These are phyloP conservation scores for Phthorimaea operculella DNA, from an alignment of 1,140 invertebrate genomes.

Conservation along the genomic window DNA sequence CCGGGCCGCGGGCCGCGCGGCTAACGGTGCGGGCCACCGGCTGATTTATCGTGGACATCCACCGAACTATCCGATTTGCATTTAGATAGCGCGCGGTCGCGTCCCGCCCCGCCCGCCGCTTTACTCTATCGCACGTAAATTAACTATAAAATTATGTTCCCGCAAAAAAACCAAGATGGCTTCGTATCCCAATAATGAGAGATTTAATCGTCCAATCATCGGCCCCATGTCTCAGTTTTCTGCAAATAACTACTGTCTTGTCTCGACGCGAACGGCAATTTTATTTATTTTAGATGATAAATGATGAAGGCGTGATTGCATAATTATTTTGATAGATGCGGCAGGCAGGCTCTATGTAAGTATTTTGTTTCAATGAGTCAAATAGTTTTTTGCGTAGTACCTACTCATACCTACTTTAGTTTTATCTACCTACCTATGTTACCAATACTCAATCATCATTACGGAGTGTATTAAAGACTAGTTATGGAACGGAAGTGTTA, in stretches of 20 bases:
- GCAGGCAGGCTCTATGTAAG: neutral
- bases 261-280: neutral
- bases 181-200: slow-evolving; percentile 29
- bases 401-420: too few relatives aligned
- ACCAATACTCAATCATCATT: too few relatives aligned
- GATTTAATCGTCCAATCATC: slow-evolving; percentile 30
- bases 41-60: slow-evolving; percentile 61
- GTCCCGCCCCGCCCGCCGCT: slow-evolving; percentile 17
- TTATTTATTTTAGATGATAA: slow-evolving; percentile 4
- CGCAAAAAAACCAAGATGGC: slow-evolving; percentile 25
- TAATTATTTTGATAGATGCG: too few relatives aligned
- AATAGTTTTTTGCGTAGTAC: too few relatives aligned
- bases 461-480: too few relatives aligned
- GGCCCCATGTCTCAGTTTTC: slow-evolving; percentile 3
- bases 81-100: slow-evolving; percentile 51
- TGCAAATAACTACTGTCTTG: slow-evolving; percentile 4
- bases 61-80: slow-evolving; percentile 63
- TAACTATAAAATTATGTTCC: slow-evolving; percentile 46
- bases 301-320: neutral
- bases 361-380: too few relatives aligned
- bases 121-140: slow-evolving; percentile 58
- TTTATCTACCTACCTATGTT: too few relatives aligned
- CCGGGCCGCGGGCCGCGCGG: slow-evolving; percentile 10
- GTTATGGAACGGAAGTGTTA: neutral
- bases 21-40: slow-evolving; percentile 44